These are phyloP conservation scores for Phallusia fumigata DNA, from an alignment of 23 tunicate genomes.

Conservation along the genomic window DNA sequence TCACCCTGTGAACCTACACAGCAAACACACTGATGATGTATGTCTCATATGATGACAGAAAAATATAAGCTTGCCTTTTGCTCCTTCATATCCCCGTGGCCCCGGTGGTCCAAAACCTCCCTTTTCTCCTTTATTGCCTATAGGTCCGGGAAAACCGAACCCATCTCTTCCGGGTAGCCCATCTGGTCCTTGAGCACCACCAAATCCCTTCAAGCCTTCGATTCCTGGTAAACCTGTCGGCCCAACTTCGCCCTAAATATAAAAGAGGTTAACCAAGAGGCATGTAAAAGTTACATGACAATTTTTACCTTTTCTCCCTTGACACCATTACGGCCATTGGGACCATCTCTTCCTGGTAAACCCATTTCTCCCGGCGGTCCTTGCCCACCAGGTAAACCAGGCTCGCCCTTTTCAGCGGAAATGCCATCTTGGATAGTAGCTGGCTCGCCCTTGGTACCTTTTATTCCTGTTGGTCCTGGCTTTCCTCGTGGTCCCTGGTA, in stretches of 20 bases:
- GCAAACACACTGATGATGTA: too few species aligned
- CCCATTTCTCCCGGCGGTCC: slow-evolving; percentile 71
- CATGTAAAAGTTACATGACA: background rate
- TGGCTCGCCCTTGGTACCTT: slow-evolving; percentile 59
- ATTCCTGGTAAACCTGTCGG: slow-evolving; percentile 40
- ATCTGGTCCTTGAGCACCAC: slow-evolving; percentile 51
- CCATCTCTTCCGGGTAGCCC: slow-evolving; percentile 47
- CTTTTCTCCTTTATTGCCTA: slow-evolving; percentile 66
- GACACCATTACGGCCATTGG: slow-evolving; percentile 42
- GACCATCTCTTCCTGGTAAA: slow-evolving; percentile 55
- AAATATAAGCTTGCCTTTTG: slow-evolving; percentile 42
- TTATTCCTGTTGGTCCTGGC: slow-evolving; percentile 35
- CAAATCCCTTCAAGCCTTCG: slow-evolving; percentile 49
- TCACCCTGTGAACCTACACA: slow-evolving; percentile 25
- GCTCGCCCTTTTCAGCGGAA: slow-evolving; percentile 56
- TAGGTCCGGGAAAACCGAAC: slow-evolving; percentile 53
- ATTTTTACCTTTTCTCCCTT: slow-evolving; percentile 67
- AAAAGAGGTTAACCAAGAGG: background rate
- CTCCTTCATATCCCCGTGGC: slow-evolving; percentile 50
- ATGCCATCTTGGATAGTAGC: slow-evolving; percentile 11
- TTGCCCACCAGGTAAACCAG: slow-evolving; percentile 57
- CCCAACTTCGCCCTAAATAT: slow-evolving; percentile 43
- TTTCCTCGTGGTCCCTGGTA: slow-evolving; percentile 51
- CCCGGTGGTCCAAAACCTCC: slow-evolving; percentile 58
- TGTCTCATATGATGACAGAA: too few species aligned